These are phyloP conservation scores for Leptinotarsa peninsularis DNA, from an alignment of 2,888 invertebrate species.

Conservation along the genomic window DNA sequence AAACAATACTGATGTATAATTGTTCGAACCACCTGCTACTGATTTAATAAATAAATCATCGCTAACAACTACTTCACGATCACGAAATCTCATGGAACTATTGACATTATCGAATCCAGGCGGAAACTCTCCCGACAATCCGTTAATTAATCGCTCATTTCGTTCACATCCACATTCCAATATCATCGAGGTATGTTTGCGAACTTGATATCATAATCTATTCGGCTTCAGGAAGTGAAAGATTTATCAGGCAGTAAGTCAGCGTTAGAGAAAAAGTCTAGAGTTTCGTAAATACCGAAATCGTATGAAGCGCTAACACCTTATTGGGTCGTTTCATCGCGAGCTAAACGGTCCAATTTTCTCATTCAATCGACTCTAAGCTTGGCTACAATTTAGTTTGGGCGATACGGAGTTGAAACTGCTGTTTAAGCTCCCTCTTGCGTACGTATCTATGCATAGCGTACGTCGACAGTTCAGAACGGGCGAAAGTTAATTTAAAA, in stretches of 20 bases:
- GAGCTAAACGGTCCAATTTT: conserved; percentile 61
- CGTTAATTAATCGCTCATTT: neutral
- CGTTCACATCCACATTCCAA: neutral
- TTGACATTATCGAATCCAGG: too few relatives aligned
- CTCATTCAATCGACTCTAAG: conserved; percentile 62
- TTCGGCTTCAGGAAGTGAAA: neutral
- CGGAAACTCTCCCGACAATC: too few relatives aligned
- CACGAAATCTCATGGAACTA: too few relatives aligned
- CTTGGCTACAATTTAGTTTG: conserved; percentile 58
- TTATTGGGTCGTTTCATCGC: conserved; percentile 60
- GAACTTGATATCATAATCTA: neutral
- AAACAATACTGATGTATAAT: too few relatives aligned
- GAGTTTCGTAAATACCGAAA: conserved; percentile 43
- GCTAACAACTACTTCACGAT: too few relatives aligned
- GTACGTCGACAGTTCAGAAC: conserved; percentile 7
- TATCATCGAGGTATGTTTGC: neutral
- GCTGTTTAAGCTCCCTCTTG: conserved; percentile 54
- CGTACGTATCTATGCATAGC: conserved; percentile 46
- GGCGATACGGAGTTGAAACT: conserved; percentile 58
- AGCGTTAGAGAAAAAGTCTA: conserved; percentile 16
- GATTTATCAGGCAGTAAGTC: neutral
- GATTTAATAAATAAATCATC: too few relatives aligned
- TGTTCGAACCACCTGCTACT: too few relatives aligned
- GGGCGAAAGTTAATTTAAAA: conserved; percentile 47
- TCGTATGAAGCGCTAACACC: conserved; percentile 57